Evolutionary conservation across 2,797 vertebrate species (phyloP).

Genomic region (Eupleurogrammus muticus): DNA sequence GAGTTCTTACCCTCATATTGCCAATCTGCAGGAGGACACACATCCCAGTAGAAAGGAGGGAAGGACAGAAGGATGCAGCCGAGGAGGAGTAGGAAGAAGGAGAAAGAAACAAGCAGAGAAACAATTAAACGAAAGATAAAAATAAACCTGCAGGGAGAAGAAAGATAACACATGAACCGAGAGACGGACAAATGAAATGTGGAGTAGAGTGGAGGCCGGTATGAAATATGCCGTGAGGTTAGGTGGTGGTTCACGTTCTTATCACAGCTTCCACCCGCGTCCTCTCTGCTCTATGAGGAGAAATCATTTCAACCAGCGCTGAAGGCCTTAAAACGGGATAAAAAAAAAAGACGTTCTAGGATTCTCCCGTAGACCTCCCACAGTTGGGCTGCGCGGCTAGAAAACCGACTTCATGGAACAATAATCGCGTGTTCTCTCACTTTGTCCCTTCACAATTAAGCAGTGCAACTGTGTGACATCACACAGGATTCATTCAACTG

Average conservation of each 20-base stretch:
- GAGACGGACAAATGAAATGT: not conserved
- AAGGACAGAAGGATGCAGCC: conserved; percentile 26
- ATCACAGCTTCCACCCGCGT: conserved; percentile 18
- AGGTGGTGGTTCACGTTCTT: not conserved
- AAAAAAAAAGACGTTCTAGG: conserved; percentile 6
- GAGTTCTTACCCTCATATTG: conserved; percentile 97
- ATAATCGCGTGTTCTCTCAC: conserved; percentile 45
- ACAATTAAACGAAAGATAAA: conserved; percentile 31
- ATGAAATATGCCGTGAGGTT: not conserved
- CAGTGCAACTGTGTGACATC: conserved; percentile 49
- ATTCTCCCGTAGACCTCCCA: conserved; percentile 41
- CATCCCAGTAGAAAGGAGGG: conserved; percentile 77
- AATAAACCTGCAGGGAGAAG: conserved; percentile 18
- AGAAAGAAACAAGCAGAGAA: conserved; percentile 37
- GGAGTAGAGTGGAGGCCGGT: not conserved
- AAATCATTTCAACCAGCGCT: conserved; percentile 31
- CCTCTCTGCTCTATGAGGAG: not conserved
- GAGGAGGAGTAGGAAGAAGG: conserved; percentile 8
- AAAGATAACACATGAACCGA: not conserved
- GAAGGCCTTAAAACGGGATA: conserved; percentile 30
- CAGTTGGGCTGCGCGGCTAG: conserved; percentile 59
- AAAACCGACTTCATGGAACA: conserved; percentile 74
- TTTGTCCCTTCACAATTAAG: conserved; percentile 37
- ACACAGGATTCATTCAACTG: conserved; percentile 51
- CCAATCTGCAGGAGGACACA: conserved; percentile 93